Conservation (phyloP, 2,888 invertebrate species). For the Tipula lateralis region DNA sequence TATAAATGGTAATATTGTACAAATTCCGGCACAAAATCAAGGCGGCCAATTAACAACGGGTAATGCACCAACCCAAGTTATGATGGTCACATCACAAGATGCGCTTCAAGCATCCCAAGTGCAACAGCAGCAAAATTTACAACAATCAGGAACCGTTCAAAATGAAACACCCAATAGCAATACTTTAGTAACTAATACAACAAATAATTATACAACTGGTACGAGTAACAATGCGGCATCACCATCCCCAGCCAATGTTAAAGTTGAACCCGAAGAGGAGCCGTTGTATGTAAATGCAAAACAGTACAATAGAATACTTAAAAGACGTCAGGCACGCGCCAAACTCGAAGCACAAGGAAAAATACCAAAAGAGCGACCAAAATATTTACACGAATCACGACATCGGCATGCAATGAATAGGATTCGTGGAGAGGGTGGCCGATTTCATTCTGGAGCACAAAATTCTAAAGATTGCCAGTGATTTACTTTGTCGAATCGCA, state of each 20-base stretch:
- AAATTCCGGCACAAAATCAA: slow-evolving; percentile 42
- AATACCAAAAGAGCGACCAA: slow-evolving; percentile 94
- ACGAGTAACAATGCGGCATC: background rate
- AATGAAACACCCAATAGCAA: background rate
- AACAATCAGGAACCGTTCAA: slow-evolving; percentile 36
- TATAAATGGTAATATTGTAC: slow-evolving; percentile 48
- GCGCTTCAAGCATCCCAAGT: background rate
- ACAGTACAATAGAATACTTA: slow-evolving; percentile 94
- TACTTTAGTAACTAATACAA: slow-evolving; percentile 1
- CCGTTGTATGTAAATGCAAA: slow-evolving; percentile 97
- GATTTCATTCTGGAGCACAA: slow-evolving; percentile 77
- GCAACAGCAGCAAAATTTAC: slow-evolving; percentile 37
- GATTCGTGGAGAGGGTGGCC: slow-evolving; percentile 91
- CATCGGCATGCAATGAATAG: slow-evolving; percentile 97
- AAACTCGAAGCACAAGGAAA: slow-evolving; percentile 78
- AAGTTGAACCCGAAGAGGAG: slow-evolving; percentile 70
- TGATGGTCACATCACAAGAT: slow-evolving; percentile 39
- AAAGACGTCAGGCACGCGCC: slow-evolving; percentile 88
- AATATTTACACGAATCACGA: slow-evolving; percentile 96
- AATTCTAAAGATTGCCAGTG: slow-evolving; percentile 38
- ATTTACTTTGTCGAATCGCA: background rate
- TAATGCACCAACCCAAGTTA: slow-evolving; percentile 38
- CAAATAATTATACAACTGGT: slow-evolving; percentile 27
- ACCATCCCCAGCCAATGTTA: slow-evolving; percentile 33
- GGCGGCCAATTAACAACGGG: slow-evolving; percentile 33